Evolutionary conservation across 2,113 vertebrate species (phyloP), one percentile per base, ranked within the genome.

Genomic region (Ivindomyrus marchei): DNA sequence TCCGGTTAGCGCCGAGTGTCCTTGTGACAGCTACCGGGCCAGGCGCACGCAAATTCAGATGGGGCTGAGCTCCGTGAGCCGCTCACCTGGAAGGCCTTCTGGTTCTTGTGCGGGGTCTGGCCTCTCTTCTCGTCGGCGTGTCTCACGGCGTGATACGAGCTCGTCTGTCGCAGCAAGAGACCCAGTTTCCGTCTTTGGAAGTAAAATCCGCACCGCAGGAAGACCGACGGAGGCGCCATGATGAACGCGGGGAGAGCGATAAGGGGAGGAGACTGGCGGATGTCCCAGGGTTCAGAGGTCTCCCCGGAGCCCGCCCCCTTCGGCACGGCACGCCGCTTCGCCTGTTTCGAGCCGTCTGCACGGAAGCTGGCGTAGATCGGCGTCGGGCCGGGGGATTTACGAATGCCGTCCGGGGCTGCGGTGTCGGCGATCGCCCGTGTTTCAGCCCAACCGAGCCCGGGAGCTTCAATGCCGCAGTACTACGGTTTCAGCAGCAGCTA

Each of bases 201-300:
- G 92, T 94, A 88, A 84, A 94, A 89, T 70, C 94, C 93, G 90
- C 95, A 95, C 91, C 95, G 93, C 4, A 95, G 89, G 66, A 92
- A 90, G 13, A 70, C 85, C 91, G 95, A 93, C 90, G 96, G 93
- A 91, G 92, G 93, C 95, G 95, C 96, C 96, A 97, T 96, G 94
- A 95, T 96, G 90, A 66, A 42, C 24, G 13, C 3, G 2, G 84
- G 47, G 74, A 89, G 90, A 89, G 85, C 90, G 21, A 24, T n/a
- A 2, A 85, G 6, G 84, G 84, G 27, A 50, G 74, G 21, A 24
- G 58, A 39, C 42, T 77, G 70, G 50, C 49, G 85, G 46, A 11
- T 36, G n/a, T 52, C 31, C 11, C 10, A 39, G 36, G 87, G 17
- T 88, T 45, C 87, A 58, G 36, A 66, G 21, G 52, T 58, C 56